A percentile compares a stretch with the other conserved stretches of the same genome.
These are phyloP conservation scores for Spea hammondii DNA, from an alignment of 2,797 vertebrate species.

Conservation along the genomic window DNA sequence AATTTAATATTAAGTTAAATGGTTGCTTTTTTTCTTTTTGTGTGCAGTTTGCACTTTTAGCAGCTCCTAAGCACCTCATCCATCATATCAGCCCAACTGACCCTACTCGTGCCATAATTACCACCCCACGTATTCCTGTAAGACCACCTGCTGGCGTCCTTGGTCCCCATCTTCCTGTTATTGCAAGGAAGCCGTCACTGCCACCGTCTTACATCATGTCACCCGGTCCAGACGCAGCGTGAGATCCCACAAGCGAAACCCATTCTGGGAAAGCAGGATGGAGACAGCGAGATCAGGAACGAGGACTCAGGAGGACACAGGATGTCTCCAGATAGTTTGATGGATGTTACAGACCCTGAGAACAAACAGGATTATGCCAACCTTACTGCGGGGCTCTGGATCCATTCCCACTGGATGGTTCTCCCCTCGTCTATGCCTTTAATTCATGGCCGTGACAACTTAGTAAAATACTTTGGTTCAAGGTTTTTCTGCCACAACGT, in stretches of 20 bases:
- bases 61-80: no score
- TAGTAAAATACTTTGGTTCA: no score
- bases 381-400: no score
- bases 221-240: slow-evolving; percentile 12
- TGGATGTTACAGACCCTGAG: neutral
- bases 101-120: neutral
- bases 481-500: no score
- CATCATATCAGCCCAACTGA: neutral
- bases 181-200: slow-evolving; percentile 5
- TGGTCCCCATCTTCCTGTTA: slow-evolving; percentile 18
- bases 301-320: neutral
- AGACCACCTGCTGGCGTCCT: slow-evolving; percentile 4
- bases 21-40: no score
- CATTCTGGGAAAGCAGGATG: slow-evolving; percentile 18
- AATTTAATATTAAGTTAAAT: no score
- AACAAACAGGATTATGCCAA: neutral
- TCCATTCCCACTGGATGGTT: no score
- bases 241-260: neutral
- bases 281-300: neutral
- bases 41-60: no score
- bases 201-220: slow-evolving; percentile 18
- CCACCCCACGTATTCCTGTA: neutral
- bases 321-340: slow-evolving; percentile 3
- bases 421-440: no score
- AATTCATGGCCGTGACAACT: no score